Base-by-base conservation (phyloP, 2,888 invertebrate genomes). In the Conchocele bisecta region DNA sequence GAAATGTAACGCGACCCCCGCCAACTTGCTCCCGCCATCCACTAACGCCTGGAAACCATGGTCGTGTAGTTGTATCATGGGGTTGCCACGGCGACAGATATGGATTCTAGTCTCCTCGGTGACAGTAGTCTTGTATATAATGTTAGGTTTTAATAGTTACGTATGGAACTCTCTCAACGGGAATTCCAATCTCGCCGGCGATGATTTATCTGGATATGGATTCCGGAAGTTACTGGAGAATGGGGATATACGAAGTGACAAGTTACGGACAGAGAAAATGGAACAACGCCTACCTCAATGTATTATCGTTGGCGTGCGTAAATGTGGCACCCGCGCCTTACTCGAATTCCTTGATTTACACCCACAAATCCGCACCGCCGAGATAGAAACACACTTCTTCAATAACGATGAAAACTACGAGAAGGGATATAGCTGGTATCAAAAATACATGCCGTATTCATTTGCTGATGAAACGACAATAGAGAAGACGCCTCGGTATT, bases 401-500 rank as follows among this genome's bases (percentile, higher is more conserved):
- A 98, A 99, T 92, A 94, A 98, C 59, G 90, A 92, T 60, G 84
- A 87, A 86, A 97, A 97, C 91, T 99, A 98, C 91, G 94, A 94
- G 59, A 94, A 95, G 78, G 99, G 99, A 0, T 93, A 98, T 69
- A 97, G 98, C 73, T 99, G 98, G 98, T 99, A 99, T 74, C 76
- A 86, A 24, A 83, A 86, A 44, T 96, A 96, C 91, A 98, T 98
- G 98, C 98, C 98, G 13, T 95, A 95, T 87, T 97, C 98, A 1
- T 96, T 95, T 91, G 94, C 95, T 76, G 96, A 96, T 44, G 98
- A 98, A 92, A 95, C 98, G 82, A 98, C 98, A 63, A 96, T 98
- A 84, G 99, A 99, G 92, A 99, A 99, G 92, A 98, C 97, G 85
- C 99, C 99, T 5, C 97, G 97, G 87, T 99, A 99, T 92, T 99